A percentile compares a stretch with the other conserved stretches of the same genome.
phyloP scores from a whole-genome alignment of 2,797 vertebrate genomes.

The Enteromius afrohamiltoni region DNA sequence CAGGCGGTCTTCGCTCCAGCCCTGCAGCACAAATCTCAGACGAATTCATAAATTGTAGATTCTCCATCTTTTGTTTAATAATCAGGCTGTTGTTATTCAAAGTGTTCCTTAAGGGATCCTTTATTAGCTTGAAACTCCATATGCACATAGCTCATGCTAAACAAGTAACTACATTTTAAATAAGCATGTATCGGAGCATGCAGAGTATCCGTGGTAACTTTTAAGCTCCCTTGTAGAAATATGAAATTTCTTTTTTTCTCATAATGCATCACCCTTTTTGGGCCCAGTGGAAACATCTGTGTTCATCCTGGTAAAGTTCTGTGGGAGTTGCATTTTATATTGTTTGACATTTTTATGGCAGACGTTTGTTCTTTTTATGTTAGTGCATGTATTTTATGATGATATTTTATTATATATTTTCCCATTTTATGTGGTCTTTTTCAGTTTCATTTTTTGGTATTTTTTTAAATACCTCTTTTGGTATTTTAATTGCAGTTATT shows the following conservation, averaged over 20 bases:
- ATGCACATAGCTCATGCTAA: background rate
- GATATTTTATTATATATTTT: too few relatives aligned
- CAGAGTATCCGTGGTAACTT: background rate
- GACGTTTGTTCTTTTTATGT: background rate
- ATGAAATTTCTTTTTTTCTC: background rate
- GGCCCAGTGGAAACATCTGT: background rate
- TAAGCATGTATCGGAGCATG: background rate
- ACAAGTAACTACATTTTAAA: background rate
- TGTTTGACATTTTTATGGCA: background rate
- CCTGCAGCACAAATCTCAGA: conserved; percentile 1
- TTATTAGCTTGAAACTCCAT: background rate
- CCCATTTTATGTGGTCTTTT: too few relatives aligned
- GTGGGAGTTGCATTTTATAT: background rate
- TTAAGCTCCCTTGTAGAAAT: background rate
- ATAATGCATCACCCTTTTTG: background rate
- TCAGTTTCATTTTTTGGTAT: too few relatives aligned
- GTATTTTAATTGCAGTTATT: too few relatives aligned
- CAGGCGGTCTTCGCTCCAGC: background rate
- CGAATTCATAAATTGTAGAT: background rate
- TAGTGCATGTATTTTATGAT: too few relatives aligned
- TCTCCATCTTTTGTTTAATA: conserved; percentile 23
- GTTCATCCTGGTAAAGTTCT: background rate
- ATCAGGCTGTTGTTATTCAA: conserved; percentile 1
- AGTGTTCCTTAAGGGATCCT: background rate
- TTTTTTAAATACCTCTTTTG: too few relatives aligned